Conservation (phyloP, 2,113 vertebrate genomes). For the Sinocyclocheilus anophthalmus region DNA sequence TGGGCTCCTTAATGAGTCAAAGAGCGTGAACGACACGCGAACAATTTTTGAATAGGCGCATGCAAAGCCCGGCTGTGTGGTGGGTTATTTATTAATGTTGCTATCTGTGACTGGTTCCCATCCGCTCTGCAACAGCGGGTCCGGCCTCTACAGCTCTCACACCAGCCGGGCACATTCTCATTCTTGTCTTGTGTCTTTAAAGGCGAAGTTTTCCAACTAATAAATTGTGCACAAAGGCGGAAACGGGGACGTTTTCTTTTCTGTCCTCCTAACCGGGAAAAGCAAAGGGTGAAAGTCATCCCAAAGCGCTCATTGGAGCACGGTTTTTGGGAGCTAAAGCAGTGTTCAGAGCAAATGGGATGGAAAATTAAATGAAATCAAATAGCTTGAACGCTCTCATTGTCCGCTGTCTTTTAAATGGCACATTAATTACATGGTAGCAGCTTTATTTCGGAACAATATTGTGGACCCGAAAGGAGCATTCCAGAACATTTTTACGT, state of each 20-base stretch:
- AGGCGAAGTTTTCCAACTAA: conserved; percentile 84
- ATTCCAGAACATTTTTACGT: conserved; percentile 84
- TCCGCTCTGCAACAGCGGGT: conserved; percentile 80
- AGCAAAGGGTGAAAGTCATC: conserved; percentile 85
- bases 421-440: conserved; percentile 99
- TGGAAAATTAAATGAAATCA: conserved; percentile 99
- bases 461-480: conserved; percentile 88
- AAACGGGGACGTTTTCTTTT: conserved; percentile 88
- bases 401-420: conserved; percentile 91
- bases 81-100: conserved; percentile 97
- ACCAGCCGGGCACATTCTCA: conserved; percentile 83
- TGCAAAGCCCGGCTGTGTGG: conserved; percentile 88
- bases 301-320: conserved; percentile 84
- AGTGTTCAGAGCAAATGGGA: conserved; percentile 95
- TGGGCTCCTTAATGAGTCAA: conserved; percentile 82
- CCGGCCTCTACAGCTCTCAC: conserved; percentile 82
- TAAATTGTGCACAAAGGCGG: conserved; percentile 85
- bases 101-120: conserved; percentile 92
- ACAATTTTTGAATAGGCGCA: conserved; percentile 92
- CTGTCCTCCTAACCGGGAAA: conserved; percentile 78
- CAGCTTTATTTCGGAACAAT: conserved; percentile 92
- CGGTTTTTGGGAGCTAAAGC: conserved; percentile 87
- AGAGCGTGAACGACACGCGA: conserved; percentile 97
- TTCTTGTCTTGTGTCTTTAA: conserved; percentile 84
- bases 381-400: conserved; percentile 94